These are phyloP conservation scores for Tautogolabrus adspersus DNA, from an alignment of 2,113 vertebrate species.

Conservation along the genomic window DNA sequence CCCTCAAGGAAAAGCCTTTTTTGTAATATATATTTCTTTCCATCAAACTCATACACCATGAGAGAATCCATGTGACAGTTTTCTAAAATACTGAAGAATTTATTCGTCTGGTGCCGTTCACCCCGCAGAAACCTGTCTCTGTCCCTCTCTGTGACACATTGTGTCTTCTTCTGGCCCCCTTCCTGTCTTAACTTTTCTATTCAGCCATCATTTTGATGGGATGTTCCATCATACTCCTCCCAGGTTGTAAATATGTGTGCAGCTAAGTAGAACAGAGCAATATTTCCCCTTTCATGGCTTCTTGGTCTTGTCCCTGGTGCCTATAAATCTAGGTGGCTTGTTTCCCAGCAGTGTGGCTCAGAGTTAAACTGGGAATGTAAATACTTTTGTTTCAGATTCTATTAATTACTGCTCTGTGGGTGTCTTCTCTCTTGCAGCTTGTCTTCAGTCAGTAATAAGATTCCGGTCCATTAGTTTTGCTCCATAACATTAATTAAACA, in stretches of 20 bases:
- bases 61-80: conserved; percentile 37
- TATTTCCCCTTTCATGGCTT: conserved; percentile 42
- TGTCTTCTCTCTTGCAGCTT: conserved; percentile 41
- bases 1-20: neutral
- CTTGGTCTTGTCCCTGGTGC: conserved; percentile 35
- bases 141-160: conserved; percentile 26
- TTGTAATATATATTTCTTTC: conserved; percentile 28
- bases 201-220: conserved; percentile 47
- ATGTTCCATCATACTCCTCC: conserved; percentile 43
- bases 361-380: conserved; percentile 67
- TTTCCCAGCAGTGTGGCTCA: conserved; percentile 39
- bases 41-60: conserved; percentile 19
- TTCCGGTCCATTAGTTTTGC: conserved; percentile 62
- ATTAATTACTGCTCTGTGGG: conserved; percentile 59
- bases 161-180: conserved; percentile 19
- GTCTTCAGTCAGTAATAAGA: conserved; percentile 66
- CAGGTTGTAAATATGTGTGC: conserved; percentile 53
- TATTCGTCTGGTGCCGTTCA: conserved; percentile 24
- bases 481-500: conserved; percentile 66
- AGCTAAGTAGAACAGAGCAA: conserved; percentile 50
- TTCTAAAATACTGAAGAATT: conserved; percentile 30
- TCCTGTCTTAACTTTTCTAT: conserved; percentile 38
- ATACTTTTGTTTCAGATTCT: conserved; percentile 63
- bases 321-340: conserved; percentile 59
- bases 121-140: conserved; percentile 14